Conservation (phyloP, 2,888 invertebrate species). For the Endotricha flammealis region DNA sequence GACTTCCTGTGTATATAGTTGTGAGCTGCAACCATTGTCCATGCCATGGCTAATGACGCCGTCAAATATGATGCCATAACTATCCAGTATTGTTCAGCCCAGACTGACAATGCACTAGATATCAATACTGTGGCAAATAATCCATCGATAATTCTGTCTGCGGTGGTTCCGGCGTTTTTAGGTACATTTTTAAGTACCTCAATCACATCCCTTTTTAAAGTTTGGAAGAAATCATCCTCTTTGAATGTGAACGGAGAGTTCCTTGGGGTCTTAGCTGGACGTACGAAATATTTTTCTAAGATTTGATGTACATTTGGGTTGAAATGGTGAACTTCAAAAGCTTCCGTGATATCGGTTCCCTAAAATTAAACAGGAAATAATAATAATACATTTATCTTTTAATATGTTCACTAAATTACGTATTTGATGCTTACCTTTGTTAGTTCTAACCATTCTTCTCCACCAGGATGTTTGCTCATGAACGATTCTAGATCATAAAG, state of each 20-base stretch:
- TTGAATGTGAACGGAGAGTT: slow-evolving; percentile 86
- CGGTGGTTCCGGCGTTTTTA: slow-evolving; percentile 26
- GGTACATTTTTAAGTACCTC: slow-evolving; percentile 78
- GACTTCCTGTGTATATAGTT: slow-evolving; percentile 88
- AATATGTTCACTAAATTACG: no score
- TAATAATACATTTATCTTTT: no score
- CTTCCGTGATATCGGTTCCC: slow-evolving; percentile 82
- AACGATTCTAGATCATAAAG: slow-evolving; percentile 92
- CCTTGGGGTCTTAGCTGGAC: slow-evolving; percentile 80
- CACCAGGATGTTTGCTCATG: slow-evolving; percentile 90
- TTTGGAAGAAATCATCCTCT: slow-evolving; percentile 85
- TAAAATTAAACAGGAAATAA: slow-evolving; percentile 26
- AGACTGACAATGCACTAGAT: slow-evolving; percentile 44
- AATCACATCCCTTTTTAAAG: slow-evolving; percentile 78
- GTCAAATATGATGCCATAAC: slow-evolving; percentile 36
- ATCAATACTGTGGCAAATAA: slow-evolving; percentile 49
- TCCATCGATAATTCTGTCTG: slow-evolving; percentile 52
- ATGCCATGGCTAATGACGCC: slow-evolving; percentile 73
- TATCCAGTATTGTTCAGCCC: slow-evolving; percentile 40
- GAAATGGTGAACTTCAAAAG: slow-evolving; percentile 78
- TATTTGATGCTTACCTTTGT: slow-evolving; percentile 81
- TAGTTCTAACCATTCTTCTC: slow-evolving; percentile 84
- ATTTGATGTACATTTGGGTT: slow-evolving; percentile 74
- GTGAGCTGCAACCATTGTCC: slow-evolving; percentile 81
- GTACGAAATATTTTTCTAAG: slow-evolving; percentile 81